Base-by-base conservation (phyloP, 2,888 invertebrate species). In the Oligia fasciuncula region DNA sequence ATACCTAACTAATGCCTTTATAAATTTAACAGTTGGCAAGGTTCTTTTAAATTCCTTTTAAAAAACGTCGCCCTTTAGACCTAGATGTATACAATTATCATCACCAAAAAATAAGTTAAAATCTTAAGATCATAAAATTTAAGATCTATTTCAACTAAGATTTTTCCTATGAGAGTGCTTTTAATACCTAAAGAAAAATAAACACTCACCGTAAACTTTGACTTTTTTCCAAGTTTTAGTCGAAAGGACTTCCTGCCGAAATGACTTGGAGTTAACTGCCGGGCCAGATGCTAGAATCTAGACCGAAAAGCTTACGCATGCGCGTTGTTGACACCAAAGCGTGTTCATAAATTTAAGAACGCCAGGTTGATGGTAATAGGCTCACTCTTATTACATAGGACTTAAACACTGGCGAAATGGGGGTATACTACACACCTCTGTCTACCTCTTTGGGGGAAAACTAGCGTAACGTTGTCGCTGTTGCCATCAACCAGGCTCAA, bases 121-220 rank as follows among this genome's bases (percentile, higher is more conserved):
- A 57, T 57, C 57, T 23, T 57, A 57, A 23, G 11, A 60, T 23
- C n/a, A 13, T n/a, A 13, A 40, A 40, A n/a, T 43, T n/a, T n/a
- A 60, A 60, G 13, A 13, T n/a, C n/a, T n/a, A 60, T 13, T 13
- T n/a, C 29, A 29, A 29, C 14, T 5, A 63, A 63, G 29, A 63
- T 35, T 63, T 35, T 17, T 35, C 2, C 35, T 19, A 65, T 40
- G 11, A 65, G 65, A 65, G 35, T 65, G 9, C 11, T 65, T 65
- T 19, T 40, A 35, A 63, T 35, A 63, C 63, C 63, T 35, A 19
- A 8, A 63, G 19, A 40, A 11, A 40, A 65, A 19, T 14, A 75
- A 66, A 46, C 46, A 71, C 75, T 75, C n/a, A 75, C 72, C 57
- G 57, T n/a, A 35, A 71, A 46, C 2, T 69, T 74, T 46, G 1